Base-by-base conservation (phyloP, 2,113 vertebrate genomes). In the Chamaetylas fuelleborni region DNA sequence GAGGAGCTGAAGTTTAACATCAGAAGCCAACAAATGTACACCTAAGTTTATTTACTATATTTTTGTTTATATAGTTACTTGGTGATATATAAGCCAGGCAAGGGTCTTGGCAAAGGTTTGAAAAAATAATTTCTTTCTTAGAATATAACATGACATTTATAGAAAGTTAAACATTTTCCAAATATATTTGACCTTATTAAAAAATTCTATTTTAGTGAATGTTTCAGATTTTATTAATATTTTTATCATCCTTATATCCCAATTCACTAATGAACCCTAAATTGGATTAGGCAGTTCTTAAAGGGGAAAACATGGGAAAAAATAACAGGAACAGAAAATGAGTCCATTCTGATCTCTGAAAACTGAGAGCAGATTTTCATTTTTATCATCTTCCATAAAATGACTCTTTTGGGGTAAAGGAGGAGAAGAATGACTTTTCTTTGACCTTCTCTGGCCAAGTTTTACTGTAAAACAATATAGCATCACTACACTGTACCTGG, bases 171-270 rank as follows among this genome's bases (percentile, higher is more conserved):
- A 86, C 40, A 43, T 70, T 88, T 93, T 86, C 90, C 71, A 92
- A 93, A 96, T 93, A 93, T 90, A 94, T 82, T 92, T 92, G 90
- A 88, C 93, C 95, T 93, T 93, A 90, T 95, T 95, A 94, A 93
- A 94, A 92, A 79, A 16, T 57, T 20, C 60, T 87, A 86, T 95
- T 96, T 94, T 74, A 81, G 88, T 36, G 19, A 92, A 70, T 58
- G 76, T 26, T 96, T 93, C 72, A 81, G 53, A 60, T 62, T 67
- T 94, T 91, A 86, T 91, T 82, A 93, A 91, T 88, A 62, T 73
- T 88, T 94, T 93, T 93, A 86, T 86, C 81, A 86, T 61, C n/a
- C 56, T 76, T 79, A 73, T 83, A 88, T 95, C 92, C 92, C 94
- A 96, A 94, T 90, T 86, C 92, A 95, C 90, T 94, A 95, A 93